Percentiles rank a stretch among this genome's conserved stretches.
Evolutionary conservation across 2,113 vertebrate species (phyloP).

Genomic region (Guaruba guarouba): DNA sequence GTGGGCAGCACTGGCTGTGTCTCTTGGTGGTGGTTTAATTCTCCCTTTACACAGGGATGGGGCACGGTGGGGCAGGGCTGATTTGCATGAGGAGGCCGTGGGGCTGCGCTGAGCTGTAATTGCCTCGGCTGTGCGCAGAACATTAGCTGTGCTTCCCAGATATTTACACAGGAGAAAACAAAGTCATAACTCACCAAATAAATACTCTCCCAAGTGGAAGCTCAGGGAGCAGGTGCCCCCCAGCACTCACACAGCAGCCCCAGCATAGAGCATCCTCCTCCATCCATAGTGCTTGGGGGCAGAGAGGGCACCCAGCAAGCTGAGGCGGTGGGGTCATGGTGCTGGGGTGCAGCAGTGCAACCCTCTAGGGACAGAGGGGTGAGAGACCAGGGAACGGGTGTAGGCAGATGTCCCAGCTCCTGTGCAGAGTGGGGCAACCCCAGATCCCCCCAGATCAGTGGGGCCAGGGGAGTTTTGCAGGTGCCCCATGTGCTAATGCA

Average conservation of each 20-base stretch:
- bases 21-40: neutral
- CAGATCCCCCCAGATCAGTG: rapidly evolving
- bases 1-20: rapidly evolving
- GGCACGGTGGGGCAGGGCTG: rapidly evolving
- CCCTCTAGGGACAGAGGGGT: neutral
- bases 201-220: neutral
- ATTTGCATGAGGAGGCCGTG: neutral
- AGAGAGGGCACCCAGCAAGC: neutral
- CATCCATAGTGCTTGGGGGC: neutral
- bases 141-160: slow-evolving; percentile 41
- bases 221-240: neutral
- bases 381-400: neutral
- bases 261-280: neutral
- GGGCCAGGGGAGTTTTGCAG: neutral
- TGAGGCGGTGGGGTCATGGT: rapidly evolving
- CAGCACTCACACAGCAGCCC: rapidly evolving
- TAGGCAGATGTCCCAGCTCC: neutral
- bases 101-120: neutral
- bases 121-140: slow-evolving; percentile 28
- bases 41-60: rapidly evolving
- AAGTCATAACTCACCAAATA: slow-evolving; percentile 56
- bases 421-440: neutral
- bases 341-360: neutral
- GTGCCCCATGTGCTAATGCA: neutral
- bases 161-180: slow-evolving; percentile 62